These are phyloP conservation scores for Ostrea denselamellosa DNA, from an alignment of 1,140 invertebrate genomes.

Conservation along the genomic window DNA sequence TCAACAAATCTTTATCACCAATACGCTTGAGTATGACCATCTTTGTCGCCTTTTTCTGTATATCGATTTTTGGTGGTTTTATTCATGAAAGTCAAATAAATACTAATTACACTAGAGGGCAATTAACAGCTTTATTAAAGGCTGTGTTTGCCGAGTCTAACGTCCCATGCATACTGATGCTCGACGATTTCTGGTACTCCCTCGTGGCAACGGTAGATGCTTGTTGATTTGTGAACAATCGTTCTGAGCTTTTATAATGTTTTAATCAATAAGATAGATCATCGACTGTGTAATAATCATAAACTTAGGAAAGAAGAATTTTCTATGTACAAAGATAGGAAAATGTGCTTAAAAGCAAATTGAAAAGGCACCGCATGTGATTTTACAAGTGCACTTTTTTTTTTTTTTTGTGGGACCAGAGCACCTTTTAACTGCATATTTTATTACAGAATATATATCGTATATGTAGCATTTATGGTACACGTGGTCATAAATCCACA, in stretches of 20 bases:
- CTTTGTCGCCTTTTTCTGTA: background rate
- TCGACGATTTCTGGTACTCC: background rate
- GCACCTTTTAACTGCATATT: no score
- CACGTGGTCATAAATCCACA: no score
- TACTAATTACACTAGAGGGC: slow-evolving; percentile 6
- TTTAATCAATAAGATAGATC: background rate
- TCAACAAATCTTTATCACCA: slow-evolving; percentile 23
- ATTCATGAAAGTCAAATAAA: slow-evolving; percentile 34
- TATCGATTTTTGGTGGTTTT: slow-evolving; percentile 33
- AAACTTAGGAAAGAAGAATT: no score
- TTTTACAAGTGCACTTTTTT: no score
- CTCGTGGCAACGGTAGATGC: background rate
- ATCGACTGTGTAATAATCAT: background rate
- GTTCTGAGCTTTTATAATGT: background rate
- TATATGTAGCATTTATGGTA: no score
- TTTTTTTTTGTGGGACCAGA: no score
- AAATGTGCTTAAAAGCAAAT: no score
- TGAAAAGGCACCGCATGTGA: no score
- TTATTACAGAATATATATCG: no score
- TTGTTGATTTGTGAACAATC: background rate
- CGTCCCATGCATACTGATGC: slow-evolving; percentile 33
- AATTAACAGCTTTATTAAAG: slow-evolving; percentile 30
- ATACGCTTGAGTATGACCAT: background rate
- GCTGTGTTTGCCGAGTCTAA: slow-evolving; percentile 9
- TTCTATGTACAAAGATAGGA: no score